A percentile compares a stretch with the other conserved stretches of the same genome.
Evolutionary conservation across 1,140 invertebrate species (phyloP).

Genomic region (Pogonomyrmex californicus): DNA sequence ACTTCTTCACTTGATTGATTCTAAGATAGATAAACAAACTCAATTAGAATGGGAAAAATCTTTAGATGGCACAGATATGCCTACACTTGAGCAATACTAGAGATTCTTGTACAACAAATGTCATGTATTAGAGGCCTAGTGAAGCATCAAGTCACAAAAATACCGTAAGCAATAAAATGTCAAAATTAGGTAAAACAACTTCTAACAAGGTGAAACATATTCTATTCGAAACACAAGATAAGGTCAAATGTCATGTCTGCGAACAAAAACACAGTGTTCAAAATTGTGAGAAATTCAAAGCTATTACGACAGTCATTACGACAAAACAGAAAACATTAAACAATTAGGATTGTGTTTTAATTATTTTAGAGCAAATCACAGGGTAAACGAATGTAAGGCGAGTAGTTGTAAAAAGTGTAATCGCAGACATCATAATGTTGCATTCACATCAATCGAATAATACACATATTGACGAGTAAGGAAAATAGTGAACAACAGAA

Average conservation of each 20-base stretch:
- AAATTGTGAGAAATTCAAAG: background rate
- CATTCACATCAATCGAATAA: background rate
- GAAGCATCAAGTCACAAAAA: background rate
- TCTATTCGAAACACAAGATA: background rate
- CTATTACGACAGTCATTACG: background rate
- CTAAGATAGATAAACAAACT: background rate
- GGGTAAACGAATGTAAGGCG: background rate
- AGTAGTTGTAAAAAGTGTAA: constrained; percentile 14
- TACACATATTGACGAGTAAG: too few relatives aligned
- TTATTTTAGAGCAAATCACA: constrained; percentile 11
- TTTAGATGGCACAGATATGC: background rate
- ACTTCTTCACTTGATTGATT: background rate
- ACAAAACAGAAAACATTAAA: background rate
- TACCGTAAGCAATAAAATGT: background rate
- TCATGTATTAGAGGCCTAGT: background rate
- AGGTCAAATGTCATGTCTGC: background rate
- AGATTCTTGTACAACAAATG: background rate
- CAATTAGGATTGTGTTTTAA: background rate
- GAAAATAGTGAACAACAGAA: too few relatives aligned
- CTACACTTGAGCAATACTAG: background rate
- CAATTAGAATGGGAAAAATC: background rate
- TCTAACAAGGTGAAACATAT: background rate
- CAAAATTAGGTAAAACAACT: background rate
- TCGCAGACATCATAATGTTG: constrained; percentile 7
- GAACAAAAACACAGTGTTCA: background rate